A percentile compares a stretch with the other conserved stretches of the same genome.
Evolutionary conservation across 2,888 invertebrate genomes (phyloP).

Genomic region (Alloplasta piceator): DNA sequence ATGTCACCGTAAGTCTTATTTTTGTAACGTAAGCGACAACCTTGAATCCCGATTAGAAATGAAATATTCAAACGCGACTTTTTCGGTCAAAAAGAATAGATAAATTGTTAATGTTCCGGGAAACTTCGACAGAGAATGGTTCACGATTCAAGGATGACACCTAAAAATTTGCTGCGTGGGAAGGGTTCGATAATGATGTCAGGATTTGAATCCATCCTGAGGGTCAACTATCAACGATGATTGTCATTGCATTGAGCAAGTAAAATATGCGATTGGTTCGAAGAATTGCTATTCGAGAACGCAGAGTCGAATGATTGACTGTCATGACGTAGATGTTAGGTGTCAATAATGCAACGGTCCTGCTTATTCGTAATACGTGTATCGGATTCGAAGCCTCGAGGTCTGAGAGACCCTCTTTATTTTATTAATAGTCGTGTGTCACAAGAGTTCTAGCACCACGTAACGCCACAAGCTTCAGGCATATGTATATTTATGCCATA

Average conservation of each 20-base stretch:
- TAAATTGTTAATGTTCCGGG: no score
- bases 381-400: conserved; percentile 38
- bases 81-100: no score
- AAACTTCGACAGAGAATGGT: no score
- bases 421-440: conserved; percentile 80
- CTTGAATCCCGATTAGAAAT: no score
- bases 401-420: conserved; percentile 64
- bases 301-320: conserved; percentile 2
- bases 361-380: background rate
- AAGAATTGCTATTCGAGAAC: conserved; percentile 3
- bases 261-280: background rate
- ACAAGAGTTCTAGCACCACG: conserved; percentile 65
- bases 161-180: no score
- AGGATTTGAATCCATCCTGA: background rate
- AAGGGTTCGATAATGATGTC: background rate
- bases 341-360: conserved; percentile 19
- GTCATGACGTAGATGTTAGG: conserved; percentile 13
- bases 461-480: conserved; percentile 65
- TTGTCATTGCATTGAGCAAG: background rate
- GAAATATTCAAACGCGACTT: no score
- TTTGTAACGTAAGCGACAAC: no score
- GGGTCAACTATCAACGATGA: no score
- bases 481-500: conserved; percentile 75
- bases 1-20: no score
- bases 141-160: no score